A percentile compares a stretch with the other conserved stretches of the same genome.
Conservation (phyloP, 2,888 invertebrate genomes). For the Hemaris fuciformis region DNA sequence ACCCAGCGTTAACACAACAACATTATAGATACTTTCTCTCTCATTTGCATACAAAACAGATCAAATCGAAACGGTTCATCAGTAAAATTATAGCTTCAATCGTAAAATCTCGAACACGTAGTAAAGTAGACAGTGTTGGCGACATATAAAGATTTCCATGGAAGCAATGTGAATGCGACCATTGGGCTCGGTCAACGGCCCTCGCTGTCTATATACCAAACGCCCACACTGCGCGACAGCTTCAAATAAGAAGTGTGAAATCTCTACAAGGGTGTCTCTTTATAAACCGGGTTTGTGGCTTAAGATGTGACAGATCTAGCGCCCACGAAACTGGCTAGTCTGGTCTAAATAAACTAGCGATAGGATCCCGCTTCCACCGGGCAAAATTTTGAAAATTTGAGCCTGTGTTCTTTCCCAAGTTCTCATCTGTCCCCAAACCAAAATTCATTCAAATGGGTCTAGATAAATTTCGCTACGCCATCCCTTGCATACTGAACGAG, state of each 20-base stretch:
- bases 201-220: constrained; percentile 21
- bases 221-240: constrained; percentile 37
- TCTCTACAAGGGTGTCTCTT: constrained; percentile 6
- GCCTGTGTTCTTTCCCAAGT: no score
- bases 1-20: not conserved
- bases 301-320: not conserved
- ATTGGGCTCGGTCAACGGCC: not conserved
- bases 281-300: not conserved
- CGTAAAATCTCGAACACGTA: not conserved
- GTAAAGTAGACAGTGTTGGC: not conserved
- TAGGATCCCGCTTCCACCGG: no score
- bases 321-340: not conserved
- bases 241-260: constrained; percentile 14
- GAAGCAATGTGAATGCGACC: constrained; percentile 14
- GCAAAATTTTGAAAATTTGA: no score
- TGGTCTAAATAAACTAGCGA: no score
- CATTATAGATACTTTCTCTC: not conserved
- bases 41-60: not conserved
- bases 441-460: no score
- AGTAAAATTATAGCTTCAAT: not conserved
- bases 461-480: no score
- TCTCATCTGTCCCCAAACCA: no score
- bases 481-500: no score
- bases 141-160: constrained; percentile 4
- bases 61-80: not conserved